phyloP scores from a whole-genome alignment of 2,797 vertebrate species.

The Miichthys miiuy region DNA sequence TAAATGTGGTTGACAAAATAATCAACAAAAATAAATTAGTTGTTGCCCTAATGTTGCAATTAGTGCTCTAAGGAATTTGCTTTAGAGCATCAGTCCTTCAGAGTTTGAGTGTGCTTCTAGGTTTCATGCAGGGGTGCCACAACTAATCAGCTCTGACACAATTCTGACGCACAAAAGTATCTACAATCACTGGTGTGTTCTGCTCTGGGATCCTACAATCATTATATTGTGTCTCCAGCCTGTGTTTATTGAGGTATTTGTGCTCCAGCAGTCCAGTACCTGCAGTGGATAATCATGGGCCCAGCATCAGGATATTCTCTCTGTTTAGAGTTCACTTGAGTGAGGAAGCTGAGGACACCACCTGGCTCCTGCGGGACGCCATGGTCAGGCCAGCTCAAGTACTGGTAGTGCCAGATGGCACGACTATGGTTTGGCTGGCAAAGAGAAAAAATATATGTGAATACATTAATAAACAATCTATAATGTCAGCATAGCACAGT shows the following conservation, averaged over 20 bases:
- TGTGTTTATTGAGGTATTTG: neutral
- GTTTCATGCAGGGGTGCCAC: neutral
- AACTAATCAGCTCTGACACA: neutral
- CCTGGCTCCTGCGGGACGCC: conserved; percentile 93
- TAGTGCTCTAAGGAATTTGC: neutral
- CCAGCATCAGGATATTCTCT: conserved; percentile 83
- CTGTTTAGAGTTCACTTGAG: conserved; percentile 92
- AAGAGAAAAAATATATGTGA: neutral
- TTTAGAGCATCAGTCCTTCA: neutral
- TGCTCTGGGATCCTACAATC: neutral
- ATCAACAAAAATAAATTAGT: neutral
- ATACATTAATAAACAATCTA: neutral
- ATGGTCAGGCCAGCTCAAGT: conserved; percentile 97
- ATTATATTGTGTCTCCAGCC: neutral
- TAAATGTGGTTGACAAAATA: neutral
- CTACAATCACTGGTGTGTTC: neutral
- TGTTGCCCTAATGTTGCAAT: neutral
- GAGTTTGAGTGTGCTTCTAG: neutral
- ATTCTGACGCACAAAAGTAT: neutral
- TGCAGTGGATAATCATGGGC: conserved; percentile 96
- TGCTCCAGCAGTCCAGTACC: conserved; percentile 80
- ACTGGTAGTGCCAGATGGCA: conserved; percentile 94
- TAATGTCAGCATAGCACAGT: neutral
- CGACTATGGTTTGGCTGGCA: conserved; percentile 73
- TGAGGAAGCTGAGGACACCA: conserved; percentile 93